Evolutionary conservation across 2,888 invertebrate genomes (phyloP).

Genomic region (Amitus sp.): DNA sequence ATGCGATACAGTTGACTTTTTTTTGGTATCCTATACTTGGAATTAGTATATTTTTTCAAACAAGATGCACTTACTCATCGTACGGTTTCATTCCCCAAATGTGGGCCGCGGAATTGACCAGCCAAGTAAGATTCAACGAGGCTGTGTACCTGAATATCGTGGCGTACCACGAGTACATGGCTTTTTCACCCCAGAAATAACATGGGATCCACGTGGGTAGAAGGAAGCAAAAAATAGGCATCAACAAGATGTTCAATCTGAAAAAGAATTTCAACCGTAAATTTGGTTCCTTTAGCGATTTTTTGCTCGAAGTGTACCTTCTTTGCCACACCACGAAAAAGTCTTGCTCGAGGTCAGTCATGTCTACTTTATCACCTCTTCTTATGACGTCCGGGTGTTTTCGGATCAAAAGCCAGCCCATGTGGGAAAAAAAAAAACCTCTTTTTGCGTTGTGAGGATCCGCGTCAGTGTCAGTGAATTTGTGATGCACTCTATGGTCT

Average conservation of each 20-base stretch:
- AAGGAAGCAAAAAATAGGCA: conserved; percentile 82
- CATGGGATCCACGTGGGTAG: conserved; percentile 83
- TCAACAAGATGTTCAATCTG: conserved; percentile 80
- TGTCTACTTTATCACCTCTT: conserved; percentile 85
- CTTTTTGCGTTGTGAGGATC: conserved; percentile 89
- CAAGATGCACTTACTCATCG: conserved; percentile 74
- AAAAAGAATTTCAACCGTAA: too few species aligned
- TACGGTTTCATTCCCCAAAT: conserved; percentile 92
- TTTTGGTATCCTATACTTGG: too few species aligned
- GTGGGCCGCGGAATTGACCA: conserved; percentile 94
- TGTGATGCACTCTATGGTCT: conserved; percentile 88
- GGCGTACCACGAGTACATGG: conserved; percentile 80
- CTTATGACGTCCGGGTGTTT: conserved; percentile 90
- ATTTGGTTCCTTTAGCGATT: too few species aligned
- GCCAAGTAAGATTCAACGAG: conserved; percentile 88
- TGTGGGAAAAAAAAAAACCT: conserved; percentile 95
- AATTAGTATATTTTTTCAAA: too few species aligned
- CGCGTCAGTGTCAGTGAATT: conserved; percentile 88
- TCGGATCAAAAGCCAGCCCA: conserved; percentile 90
- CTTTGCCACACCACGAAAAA: conserved; percentile 87
- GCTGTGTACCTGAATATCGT: conserved; percentile 81
- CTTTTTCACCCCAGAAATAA: conserved; percentile 79
- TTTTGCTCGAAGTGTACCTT: too few species aligned
- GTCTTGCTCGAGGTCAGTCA: conserved; percentile 88
- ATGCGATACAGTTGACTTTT: too few species aligned